These are phyloP conservation scores for Pao palembangensis DNA, from an alignment of 2,113 vertebrate genomes.

Conservation along the genomic window DNA sequence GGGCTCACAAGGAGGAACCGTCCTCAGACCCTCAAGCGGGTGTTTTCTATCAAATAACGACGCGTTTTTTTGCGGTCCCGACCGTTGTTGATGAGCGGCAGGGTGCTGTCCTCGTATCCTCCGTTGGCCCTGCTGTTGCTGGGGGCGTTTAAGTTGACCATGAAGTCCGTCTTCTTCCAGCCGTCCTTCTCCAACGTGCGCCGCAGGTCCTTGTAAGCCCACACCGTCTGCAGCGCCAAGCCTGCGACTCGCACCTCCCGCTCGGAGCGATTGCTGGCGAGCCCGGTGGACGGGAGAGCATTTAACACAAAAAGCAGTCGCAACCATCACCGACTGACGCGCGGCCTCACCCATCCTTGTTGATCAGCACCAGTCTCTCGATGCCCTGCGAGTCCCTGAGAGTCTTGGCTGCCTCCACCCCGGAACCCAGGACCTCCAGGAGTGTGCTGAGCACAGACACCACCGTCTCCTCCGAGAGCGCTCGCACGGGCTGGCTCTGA, in stretches of 20 bases:
- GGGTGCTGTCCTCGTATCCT: conserved; percentile 90
- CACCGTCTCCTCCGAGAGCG: conserved; percentile 85
- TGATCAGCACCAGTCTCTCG: conserved; percentile 91
- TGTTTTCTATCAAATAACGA: no score
- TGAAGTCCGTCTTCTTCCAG: conserved; percentile 96
- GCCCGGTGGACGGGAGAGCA: neutral
- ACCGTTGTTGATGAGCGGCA: conserved; percentile 90
- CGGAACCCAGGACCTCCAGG: conserved; percentile 87
- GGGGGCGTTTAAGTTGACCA: conserved; percentile 83
- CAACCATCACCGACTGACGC: neutral
- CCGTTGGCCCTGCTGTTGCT: conserved; percentile 77
- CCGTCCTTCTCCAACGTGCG: conserved; percentile 93
- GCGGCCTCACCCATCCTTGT: conserved; percentile 83
- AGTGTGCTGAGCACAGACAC: conserved; percentile 90
- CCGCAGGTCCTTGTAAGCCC: conserved; percentile 92
- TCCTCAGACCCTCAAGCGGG: no score
- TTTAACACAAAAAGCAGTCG: neutral
- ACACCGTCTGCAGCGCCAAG: conserved; percentile 87
- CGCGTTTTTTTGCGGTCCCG: no score
- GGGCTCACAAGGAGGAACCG: no score
- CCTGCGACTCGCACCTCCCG: conserved; percentile 91
- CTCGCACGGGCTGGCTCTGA: conserved; percentile 81
- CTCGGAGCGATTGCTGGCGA: conserved; percentile 85
- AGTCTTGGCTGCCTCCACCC: conserved; percentile 87
- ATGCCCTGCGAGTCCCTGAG: conserved; percentile 89